Conservation (phyloP, 2,113 vertebrate genomes). For the Calyptomena viridis region DNA sequence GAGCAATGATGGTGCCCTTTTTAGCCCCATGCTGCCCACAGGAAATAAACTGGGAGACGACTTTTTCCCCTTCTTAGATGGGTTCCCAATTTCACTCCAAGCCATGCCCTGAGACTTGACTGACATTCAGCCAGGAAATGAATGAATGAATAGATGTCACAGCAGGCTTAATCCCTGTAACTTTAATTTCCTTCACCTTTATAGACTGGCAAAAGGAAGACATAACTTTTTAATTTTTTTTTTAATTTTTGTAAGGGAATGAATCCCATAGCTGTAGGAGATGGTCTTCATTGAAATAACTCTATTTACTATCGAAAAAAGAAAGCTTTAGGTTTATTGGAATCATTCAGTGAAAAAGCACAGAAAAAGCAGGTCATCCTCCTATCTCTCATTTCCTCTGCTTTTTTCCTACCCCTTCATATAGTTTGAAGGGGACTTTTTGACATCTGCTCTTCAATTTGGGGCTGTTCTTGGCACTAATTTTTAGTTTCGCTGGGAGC, state of each 20-base stretch:
- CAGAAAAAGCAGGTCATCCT: not conserved
- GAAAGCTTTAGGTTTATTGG: constrained; percentile 29
- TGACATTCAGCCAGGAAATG: not conserved
- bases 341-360: constrained; percentile 2
- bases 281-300: constrained; percentile 5
- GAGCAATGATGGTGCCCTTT: not conserved
- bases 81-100: not conserved
- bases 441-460: not conserved
- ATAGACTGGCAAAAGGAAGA: not conserved
- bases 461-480: not conserved
- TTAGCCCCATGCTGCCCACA: not conserved
- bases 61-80: not conserved
- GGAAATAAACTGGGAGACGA: not conserved
- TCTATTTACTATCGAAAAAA: not conserved
- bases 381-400: constrained; percentile 35
- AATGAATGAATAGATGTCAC: not conserved
- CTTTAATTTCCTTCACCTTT: constrained; percentile 45
- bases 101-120: not conserved
- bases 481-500: constrained; percentile 39
- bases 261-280: not conserved
- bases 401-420: constrained; percentile 18
- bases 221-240: not conserved
- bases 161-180: constrained; percentile 20
- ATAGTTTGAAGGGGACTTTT: not conserved
- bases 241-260: not conserved